Percentiles rank a stretch among this genome's conserved stretches.
Evolutionary conservation across 2,888 invertebrate species (phyloP).

Genomic region (Parelbella ahira): DNA sequence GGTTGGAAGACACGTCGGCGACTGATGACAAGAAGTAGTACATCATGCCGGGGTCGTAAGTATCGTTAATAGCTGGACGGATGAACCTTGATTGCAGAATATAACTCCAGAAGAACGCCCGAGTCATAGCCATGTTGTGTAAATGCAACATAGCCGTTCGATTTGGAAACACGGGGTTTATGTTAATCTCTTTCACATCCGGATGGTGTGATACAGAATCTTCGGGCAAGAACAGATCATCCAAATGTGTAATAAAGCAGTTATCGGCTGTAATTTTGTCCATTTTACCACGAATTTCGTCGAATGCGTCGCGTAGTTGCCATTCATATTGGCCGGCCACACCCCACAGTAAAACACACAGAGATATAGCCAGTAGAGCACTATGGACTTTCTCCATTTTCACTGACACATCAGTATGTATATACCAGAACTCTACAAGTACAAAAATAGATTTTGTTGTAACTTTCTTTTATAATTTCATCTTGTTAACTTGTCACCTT

Average conservation of each 20-base stretch:
- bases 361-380: constrained; percentile 54
- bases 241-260: constrained; percentile 92
- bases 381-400: constrained; percentile 61
- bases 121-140: constrained; percentile 97
- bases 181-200: constrained; percentile 95
- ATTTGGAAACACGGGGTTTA: constrained; percentile 96
- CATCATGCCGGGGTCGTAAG: constrained; percentile 98
- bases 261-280: constrained; percentile 92
- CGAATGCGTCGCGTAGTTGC: constrained; percentile 94
- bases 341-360: constrained; percentile 77
- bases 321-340: constrained; percentile 94
- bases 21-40: constrained; percentile 97
- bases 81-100: constrained; percentile 95
- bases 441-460: too few relatives aligned
- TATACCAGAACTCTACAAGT: constrained; percentile 17
- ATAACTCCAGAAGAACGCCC: constrained; percentile 98
- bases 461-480: constrained; percentile 10
- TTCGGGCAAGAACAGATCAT: constrained; percentile 90
- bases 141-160: constrained; percentile 95
- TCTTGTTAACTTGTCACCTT: too few relatives aligned
- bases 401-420: constrained; percentile 29
- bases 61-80: constrained; percentile 93
- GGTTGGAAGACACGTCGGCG: constrained; percentile 96
- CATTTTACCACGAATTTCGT: constrained; percentile 91
- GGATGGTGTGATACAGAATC: constrained; percentile 95